Evolutionary conservation across 2,113 vertebrate species (phyloP).

Genomic region (Salvelinus fontinalis): DNA sequence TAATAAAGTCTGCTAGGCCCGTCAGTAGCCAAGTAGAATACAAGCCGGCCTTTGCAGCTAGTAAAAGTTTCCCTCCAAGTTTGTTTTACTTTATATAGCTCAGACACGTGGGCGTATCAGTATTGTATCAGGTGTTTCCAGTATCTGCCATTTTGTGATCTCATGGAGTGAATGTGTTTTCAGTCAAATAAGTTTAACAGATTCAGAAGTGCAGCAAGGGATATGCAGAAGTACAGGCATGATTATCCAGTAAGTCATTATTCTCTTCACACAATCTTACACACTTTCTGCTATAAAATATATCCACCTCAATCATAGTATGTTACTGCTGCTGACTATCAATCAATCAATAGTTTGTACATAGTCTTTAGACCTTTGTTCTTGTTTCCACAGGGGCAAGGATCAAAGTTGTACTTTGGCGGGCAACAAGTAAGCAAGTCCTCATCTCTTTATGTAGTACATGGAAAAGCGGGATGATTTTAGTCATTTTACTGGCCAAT

Average conservation of each 20-base stretch:
- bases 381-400: neutral
- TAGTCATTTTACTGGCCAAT: no score
- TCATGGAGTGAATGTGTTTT: neutral
- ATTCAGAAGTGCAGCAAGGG: conserved; percentile 77
- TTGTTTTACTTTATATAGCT: no score
- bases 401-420: neutral
- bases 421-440: neutral
- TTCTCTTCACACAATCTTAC: neutral
- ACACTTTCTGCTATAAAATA: neutral
- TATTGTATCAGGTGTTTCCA: no score
- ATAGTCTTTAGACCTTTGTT: no score
- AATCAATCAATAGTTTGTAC: no score
- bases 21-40: no score
- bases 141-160: no score
- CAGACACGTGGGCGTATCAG: no score
- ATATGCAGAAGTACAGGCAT: conserved; percentile 84
- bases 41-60: no score
- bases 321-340: no score
- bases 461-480: neutral
- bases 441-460: neutral
- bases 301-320: neutral
- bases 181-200: conserved; percentile 46
- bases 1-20: no score
- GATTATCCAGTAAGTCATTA: conserved; percentile 76
- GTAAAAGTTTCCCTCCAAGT: no score